phyloP scores from a whole-genome alignment of 2,888 invertebrate species.

The Monoplex corrugatus region DNA sequence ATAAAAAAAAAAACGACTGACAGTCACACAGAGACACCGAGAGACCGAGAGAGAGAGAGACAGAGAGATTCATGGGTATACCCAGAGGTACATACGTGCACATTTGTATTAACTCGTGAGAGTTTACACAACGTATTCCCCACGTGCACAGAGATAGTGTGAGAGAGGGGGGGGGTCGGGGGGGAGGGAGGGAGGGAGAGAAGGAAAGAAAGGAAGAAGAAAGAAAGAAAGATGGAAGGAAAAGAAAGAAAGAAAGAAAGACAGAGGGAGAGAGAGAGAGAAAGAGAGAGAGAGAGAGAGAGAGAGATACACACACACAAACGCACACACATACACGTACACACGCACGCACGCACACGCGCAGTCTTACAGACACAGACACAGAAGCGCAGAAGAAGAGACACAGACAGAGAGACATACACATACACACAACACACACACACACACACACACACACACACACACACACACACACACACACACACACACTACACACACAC shows the following conservation, averaged over 20 bases:
- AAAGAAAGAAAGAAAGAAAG: slow-evolving; percentile 4
- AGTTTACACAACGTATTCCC: too few species aligned
- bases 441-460: not conserved
- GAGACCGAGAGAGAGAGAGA: too few species aligned
- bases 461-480: not conserved
- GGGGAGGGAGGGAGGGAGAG: not conserved
- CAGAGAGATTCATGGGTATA: too few species aligned
- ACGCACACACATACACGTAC: not conserved
- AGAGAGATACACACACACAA: slow-evolving; percentile 1
- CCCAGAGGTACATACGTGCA: too few species aligned
- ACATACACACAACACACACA: not conserved
- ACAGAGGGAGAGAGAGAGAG: slow-evolving; percentile 22
- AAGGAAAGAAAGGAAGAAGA: not conserved
- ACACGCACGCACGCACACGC: not conserved
- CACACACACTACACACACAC: not conserved
- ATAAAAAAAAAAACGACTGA: too few species aligned
- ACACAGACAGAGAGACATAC: not conserved
- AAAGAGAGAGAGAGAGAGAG: slow-evolving; percentile 29
- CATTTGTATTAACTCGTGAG: too few species aligned
- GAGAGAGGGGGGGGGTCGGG: not conserved
- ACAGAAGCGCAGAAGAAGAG: not conserved
- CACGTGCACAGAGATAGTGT: not conserved
- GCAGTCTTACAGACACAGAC: not conserved
- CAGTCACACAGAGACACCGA: too few species aligned
- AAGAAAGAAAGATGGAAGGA: slow-evolving; percentile 13